phyloP scores from a whole-genome alignment of 37 sponge, comb jelly and placozoan species.

The Geodia barretti region DNA sequence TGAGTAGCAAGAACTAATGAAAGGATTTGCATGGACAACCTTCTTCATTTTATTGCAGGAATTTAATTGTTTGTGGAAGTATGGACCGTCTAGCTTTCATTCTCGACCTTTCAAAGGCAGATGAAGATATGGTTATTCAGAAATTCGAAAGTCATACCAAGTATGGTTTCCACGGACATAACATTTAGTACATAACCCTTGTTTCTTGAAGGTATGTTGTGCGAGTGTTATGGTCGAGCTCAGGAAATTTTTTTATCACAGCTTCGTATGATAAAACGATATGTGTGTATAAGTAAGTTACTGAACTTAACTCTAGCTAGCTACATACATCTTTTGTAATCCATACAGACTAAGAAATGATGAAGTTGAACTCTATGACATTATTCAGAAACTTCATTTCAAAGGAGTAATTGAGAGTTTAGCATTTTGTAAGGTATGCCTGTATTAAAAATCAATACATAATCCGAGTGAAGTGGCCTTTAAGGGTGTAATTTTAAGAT shows the following conservation, averaged over 20 bases:
- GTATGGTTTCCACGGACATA: constrained; percentile 1
- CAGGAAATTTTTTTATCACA: constrained; percentile 70
- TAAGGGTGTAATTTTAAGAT: too few relatives aligned
- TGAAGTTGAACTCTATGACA: constrained; percentile 31
- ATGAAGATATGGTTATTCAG: constrained; percentile 19
- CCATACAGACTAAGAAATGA: constrained; percentile 1
- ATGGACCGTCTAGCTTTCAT: constrained; percentile 51
- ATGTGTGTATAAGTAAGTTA: constrained; percentile 60
- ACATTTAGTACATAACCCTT: background rate
- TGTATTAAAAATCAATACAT: background rate
- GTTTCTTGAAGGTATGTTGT: constrained; percentile 68
- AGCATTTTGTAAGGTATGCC: constrained; percentile 55
- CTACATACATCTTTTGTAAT: too few relatives aligned
- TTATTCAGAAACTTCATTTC: constrained; percentile 46
- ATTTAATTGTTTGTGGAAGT: constrained; percentile 55
- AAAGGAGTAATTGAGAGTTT: constrained; percentile 72
- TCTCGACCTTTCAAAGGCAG: constrained; percentile 24
- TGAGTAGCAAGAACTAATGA: too few relatives aligned
- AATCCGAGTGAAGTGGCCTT: too few relatives aligned
- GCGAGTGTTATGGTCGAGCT: constrained; percentile 51
- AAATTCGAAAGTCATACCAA: constrained; percentile 42
- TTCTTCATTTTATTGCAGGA: constrained; percentile 16
- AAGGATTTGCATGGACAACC: too few relatives aligned
- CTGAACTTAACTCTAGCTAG: background rate
- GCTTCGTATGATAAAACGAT: constrained; percentile 78